Percentiles rank a stretch among this genome's conserved stretches.
phyloP scores from a whole-genome alignment of 53 echinoderm and acorn worm genomes.

The Holothuria scabra region DNA sequence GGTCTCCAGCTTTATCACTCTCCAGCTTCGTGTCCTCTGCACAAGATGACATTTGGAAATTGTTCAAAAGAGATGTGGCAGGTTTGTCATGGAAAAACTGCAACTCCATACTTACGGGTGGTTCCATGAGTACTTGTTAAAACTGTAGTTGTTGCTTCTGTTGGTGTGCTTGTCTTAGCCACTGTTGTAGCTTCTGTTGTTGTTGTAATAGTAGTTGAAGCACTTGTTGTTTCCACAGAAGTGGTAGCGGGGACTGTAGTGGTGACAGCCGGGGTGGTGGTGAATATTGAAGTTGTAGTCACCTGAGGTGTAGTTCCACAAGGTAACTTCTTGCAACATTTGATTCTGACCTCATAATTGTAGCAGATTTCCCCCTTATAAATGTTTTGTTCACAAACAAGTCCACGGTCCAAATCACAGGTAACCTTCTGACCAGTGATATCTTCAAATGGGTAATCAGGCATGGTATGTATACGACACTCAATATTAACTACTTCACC shows the following conservation, averaged over 20 bases:
- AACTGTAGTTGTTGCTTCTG: constrained; percentile 9
- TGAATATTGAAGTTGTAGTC: not conserved
- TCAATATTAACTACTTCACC: constrained; percentile 30
- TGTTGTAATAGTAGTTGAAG: not conserved
- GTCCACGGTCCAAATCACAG: constrained; percentile 31
- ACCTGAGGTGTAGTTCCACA: constrained; percentile 7
- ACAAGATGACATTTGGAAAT: too few relatives aligned
- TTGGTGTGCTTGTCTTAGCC: not conserved
- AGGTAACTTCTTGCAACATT: constrained; percentile 25
- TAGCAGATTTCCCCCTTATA: not conserved
- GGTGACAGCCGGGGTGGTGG: constrained; percentile 1
- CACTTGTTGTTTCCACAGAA: not conserved
- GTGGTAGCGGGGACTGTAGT: constrained; percentile 1
- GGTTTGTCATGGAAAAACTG: too few relatives aligned
- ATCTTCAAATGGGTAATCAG: constrained; percentile 30
- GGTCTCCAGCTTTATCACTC: too few relatives aligned
- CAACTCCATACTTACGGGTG: constrained; percentile 20
- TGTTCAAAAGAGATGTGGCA: too few relatives aligned
- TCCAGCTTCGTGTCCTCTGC: too few relatives aligned
- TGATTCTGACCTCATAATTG: constrained; percentile 17
- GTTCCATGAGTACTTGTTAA: constrained; percentile 17
- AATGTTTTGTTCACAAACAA: constrained; percentile 11
- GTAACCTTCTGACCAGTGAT: constrained; percentile 26
- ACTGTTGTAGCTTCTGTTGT: not conserved
- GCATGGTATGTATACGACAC: constrained; percentile 2